Evolutionary conservation across 2,888 invertebrate species (phyloP), one percentile per base, ranked within the genome.

Genomic region (Cheilosia scutellata): DNA sequence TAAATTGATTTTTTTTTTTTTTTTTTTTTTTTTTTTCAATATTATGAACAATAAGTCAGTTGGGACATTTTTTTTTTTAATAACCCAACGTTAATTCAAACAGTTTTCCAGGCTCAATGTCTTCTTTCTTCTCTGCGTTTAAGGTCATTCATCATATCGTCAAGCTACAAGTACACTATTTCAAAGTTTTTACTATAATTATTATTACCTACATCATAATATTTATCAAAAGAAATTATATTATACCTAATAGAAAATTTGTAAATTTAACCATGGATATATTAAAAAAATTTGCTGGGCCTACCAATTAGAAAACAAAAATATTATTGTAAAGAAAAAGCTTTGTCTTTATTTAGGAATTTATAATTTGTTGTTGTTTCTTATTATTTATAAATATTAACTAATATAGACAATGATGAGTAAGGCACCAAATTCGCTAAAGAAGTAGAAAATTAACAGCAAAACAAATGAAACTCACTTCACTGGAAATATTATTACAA

Each of bases 101-200:
- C 2, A 9, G 33, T 9, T 33, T 37, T 9, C 37, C 37, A 29
- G 16, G 33, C 25, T 53, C n/a, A 27, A 37, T 33, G n/a, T 37
- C 40, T 20, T 13, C 4, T 47, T 57, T 66, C 20, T 60, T 62
- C 68, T 40, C 49, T 79, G 37, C 63, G 74, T 68, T 65, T 65
- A 57, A 78, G 62, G 42, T 55, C 68, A 79, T 74, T 84, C 70
- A 84, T 80, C 84, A 84, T 84, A 84, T 84, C 84, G 84, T 84
- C 75, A 80, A 71, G 80, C 79, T 84, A 75, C 70, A 76, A 79
- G 84, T 84, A 79, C 75, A 84, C 75, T 84, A 84, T 63, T 51
- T 76, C 49, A 70, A 79, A 75, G 74, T 79, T 78, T 83, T 78
- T 68, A 83, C 83, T 78, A 84, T 70, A 74, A 79, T 76, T 66